A percentile compares a stretch with the other conserved stretches of the same genome.
These are phyloP conservation scores for Psilopogon haemacephalus DNA, from an alignment of 2,113 vertebrate genomes.

Conservation along the genomic window DNA sequence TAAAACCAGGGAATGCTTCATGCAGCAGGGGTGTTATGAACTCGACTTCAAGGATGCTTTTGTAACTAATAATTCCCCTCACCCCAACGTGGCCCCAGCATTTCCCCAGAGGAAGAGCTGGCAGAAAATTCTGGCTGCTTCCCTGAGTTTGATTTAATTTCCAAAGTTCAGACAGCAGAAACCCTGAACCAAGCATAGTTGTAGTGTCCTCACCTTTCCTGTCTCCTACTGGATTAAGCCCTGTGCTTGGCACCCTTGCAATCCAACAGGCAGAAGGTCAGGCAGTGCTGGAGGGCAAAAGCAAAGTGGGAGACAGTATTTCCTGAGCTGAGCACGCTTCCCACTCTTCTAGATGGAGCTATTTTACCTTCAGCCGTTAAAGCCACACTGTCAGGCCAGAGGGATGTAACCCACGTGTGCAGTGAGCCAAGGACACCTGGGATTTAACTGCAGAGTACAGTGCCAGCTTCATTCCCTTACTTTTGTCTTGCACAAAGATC, in stretches of 20 bases:
- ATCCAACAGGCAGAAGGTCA: background rate
- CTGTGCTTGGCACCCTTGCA: background rate
- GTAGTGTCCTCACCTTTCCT: background rate
- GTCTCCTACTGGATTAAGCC: background rate
- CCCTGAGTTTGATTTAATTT: conserved; percentile 44
- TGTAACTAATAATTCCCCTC: background rate
- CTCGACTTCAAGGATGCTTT: background rate
- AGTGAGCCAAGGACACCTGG: background rate
- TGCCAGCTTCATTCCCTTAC: background rate
- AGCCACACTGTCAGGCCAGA: conserved; percentile 2
- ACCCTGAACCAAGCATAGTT: background rate
- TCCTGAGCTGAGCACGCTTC: background rate
- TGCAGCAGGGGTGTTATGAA: background rate
- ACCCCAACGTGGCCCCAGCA: background rate
- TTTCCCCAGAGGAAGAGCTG: background rate
- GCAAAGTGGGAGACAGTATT: background rate
- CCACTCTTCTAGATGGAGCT: background rate
- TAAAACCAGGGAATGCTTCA: background rate
- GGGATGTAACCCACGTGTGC: background rate
- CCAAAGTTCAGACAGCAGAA: background rate
- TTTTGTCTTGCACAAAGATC: conserved; percentile 3
- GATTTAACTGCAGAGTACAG: background rate
- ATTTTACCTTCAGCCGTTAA: background rate
- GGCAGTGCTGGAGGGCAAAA: conserved; percentile 8
- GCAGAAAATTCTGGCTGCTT: conserved; percentile 58